Percentiles rank a stretch among this genome's conserved stretches.
Conservation (phyloP, 2,113 vertebrate genomes). For the Microtus pennsylvanicus region DNA sequence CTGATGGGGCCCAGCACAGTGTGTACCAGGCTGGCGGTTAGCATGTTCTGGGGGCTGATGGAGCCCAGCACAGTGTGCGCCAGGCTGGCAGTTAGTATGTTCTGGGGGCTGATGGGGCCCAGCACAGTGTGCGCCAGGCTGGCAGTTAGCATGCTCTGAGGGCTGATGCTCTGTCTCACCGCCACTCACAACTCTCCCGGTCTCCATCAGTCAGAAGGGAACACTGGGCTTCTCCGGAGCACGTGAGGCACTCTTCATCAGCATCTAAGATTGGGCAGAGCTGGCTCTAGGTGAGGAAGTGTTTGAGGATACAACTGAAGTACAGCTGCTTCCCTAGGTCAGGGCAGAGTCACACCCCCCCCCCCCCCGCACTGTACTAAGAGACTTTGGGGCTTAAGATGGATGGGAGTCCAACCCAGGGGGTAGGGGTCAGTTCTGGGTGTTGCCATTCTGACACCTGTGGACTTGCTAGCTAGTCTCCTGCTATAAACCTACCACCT, state of each 20-base stretch:
- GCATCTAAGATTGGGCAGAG: neutral
- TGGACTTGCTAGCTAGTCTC: neutral
- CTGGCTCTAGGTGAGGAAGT: neutral
- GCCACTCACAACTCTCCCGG: too few relatives aligned
- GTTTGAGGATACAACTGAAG: neutral
- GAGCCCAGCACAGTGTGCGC: accelerated
- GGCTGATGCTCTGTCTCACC: too few relatives aligned
- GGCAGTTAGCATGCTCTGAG: neutral
- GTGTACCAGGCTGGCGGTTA: accelerated
- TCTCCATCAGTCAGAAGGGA: neutral
- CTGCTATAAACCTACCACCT: neutral
- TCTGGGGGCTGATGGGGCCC: neutral
- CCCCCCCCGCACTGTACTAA: accelerated
- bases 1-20: neutral
- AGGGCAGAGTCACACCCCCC: neutral
- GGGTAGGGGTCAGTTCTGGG: neutral
- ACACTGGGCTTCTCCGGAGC: neutral
- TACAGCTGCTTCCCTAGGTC: neutral
- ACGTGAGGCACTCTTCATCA: neutral
- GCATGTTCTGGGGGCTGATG: neutral
- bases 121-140: accelerated
- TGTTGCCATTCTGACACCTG: neutral
- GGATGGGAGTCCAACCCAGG: neutral
- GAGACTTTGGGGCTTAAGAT: neutral
- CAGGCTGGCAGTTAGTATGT: accelerated